Percentiles rank a stretch among this genome's conserved stretches.
Conservation (phyloP, 2,113 vertebrate genomes). For the Aldabrachelys gigantea region DNA sequence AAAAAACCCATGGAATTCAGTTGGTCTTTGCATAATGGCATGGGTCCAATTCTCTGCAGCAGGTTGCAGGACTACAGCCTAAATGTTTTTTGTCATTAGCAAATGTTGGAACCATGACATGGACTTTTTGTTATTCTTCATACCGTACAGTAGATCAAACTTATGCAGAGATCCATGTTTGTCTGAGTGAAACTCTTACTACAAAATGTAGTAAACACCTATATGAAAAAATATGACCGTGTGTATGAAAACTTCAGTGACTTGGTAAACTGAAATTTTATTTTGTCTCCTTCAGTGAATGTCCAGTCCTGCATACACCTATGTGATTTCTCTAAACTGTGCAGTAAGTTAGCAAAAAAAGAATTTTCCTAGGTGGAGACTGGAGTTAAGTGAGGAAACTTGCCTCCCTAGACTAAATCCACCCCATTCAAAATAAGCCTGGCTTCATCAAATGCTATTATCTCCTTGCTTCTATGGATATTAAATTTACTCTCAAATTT, state of each 20-base stretch:
- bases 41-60: background rate
- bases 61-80: background rate
- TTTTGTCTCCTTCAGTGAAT: background rate
- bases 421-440: background rate
- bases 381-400: background rate
- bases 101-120: background rate
- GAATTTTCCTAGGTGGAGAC: background rate
- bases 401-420: background rate
- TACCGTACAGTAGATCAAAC: background rate
- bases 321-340: background rate
- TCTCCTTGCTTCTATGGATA: background rate
- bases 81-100: background rate
- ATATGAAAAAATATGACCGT: background rate
- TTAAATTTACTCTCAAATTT: background rate
- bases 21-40: fast-evolving
- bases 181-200: background rate
- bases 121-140: fast-evolving
- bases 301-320: fast-evolving
- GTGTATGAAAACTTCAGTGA: background rate
- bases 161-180: background rate
- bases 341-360: background rate
- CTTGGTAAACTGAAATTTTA: background rate
- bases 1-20: background rate
- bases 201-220: background rate
- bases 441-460: background rate